Evolutionary conservation across 35 echinoderm and acorn worm genomes (phyloP).

Genomic region (Anneissia japonica): DNA sequence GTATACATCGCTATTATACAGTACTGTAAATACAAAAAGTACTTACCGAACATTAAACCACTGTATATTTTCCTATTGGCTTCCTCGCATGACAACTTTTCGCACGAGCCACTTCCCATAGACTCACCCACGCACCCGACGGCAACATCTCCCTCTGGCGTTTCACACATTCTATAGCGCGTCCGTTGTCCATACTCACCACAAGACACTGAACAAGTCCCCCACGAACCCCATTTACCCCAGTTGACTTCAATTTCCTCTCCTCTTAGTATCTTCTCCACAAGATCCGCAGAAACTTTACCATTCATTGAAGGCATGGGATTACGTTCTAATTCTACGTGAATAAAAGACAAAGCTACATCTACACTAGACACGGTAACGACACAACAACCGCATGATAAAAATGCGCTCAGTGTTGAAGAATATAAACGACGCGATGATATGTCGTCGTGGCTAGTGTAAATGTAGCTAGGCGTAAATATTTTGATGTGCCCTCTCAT

Average conservation of each 20-base stretch:
- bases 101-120: background rate
- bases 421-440: no score
- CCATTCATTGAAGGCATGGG: background rate
- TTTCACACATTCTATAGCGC: background rate
- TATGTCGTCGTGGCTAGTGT: no score
- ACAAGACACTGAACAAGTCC: background rate
- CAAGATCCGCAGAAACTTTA: background rate
- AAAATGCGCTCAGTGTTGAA: no score
- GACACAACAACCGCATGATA: no score
- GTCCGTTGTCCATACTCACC: background rate
- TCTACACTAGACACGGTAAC: no score
- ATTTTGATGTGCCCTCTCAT: no score
- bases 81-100: background rate
- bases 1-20: no score
- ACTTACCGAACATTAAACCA: background rate
- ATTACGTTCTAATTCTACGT: background rate
- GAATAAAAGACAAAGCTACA: no score
- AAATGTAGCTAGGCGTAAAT: no score
- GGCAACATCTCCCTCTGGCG: background rate
- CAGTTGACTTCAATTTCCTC: background rate
- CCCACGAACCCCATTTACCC: background rate
- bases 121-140: background rate
- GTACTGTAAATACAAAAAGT: background rate
- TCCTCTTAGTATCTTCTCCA: background rate
- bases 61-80: background rate